Base-by-base conservation (phyloP, 1,140 invertebrate species). In the Thaumatotibia leucotreta region DNA sequence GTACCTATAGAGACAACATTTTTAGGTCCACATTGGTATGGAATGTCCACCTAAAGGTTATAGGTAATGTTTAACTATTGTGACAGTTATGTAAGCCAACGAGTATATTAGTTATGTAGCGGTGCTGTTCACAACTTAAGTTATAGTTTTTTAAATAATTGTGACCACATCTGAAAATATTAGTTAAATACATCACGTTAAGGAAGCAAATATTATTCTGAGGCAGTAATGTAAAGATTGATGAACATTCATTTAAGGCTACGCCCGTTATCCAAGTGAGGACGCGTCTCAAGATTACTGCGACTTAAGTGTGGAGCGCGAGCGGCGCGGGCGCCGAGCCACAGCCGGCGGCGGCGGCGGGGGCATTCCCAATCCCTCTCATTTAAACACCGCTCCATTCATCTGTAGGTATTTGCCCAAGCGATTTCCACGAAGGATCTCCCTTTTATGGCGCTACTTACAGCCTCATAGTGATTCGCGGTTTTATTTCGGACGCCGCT, bases 401-500 rank as follows among this genome's bases (percentile, higher is more conserved):
- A 75, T 85, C 84, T 87, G 84, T 86, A 90, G 88, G 84, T 89
- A 86, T 91, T 89, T 90, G 85, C 88, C 84, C 84, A 89, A 90
- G 85, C 88, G 86, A 90, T 90, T 88, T 74, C 76, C 75, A 76
- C 75, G 75, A 79, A 82, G 79, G 82, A 90, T 90, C 83, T 77
- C 80, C 77, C 88, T 82, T 90, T 90, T 89, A 89, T 90, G 83
- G 86, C 84, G 69, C 82, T 88, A 88, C 86, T 90, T 89, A 90
- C 80, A 84, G 77, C 82, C 83, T 88, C 86, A 89, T 87, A 90
- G 88, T 89, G 88, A 90, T 89, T 84, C 84, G 86, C 88, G 86
- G 83, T 90, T 90, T 90, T 89, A 89, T 90, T 88, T 89, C 78
- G 83, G 83, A 85, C 84, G 83, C 83, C 80, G 86, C 86, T 78